Percentiles rank a stretch among this genome's conserved stretches.
Evolutionary conservation across 2,797 vertebrate species (phyloP).

Genomic region (Syngnathus acus): DNA sequence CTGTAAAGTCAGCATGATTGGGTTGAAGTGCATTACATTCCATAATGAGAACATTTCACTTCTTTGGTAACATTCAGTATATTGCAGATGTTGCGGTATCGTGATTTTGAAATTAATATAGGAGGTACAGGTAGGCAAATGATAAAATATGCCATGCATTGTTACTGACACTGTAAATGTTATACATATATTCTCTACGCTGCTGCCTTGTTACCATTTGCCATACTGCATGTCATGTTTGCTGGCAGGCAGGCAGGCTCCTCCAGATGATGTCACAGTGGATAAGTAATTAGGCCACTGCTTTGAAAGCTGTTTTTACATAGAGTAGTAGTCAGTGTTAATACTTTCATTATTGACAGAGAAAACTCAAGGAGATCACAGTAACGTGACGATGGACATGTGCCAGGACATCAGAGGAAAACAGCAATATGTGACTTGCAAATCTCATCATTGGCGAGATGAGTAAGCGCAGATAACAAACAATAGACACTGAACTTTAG

Average conservation of each 20-base stretch:
- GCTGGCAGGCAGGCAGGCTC: slow-evolving; percentile 32
- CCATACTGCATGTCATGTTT: slow-evolving; percentile 22
- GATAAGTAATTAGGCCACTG: slow-evolving; percentile 42
- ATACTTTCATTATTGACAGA: slow-evolving; percentile 14
- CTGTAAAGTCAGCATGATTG: not conserved
- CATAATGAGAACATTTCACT: not conserved
- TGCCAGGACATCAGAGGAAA: not conserved
- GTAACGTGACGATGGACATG: slow-evolving; percentile 8
- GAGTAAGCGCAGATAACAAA: slow-evolving; percentile 25
- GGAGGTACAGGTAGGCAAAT: not conserved
- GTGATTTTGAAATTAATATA: not conserved
- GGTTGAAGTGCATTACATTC: not conserved
- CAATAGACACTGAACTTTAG: slow-evolving; percentile 18
- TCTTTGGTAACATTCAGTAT: not conserved
- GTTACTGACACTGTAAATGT: not conserved
- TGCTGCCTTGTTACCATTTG: not conserved
- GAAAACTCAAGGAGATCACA: slow-evolving; percentile 14
- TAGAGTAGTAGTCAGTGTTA: slow-evolving; percentile 4
- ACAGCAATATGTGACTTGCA: slow-evolving; percentile 11
- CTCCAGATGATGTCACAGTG: slow-evolving; percentile 39
- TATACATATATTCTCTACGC: slow-evolving; percentile 7
- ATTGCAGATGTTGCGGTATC: not conserved
- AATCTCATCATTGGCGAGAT: slow-evolving; percentile 43
- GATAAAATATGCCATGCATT: not conserved
- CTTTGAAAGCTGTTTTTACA: slow-evolving; percentile 14